A percentile compares a stretch with the other conserved stretches of the same genome.
phyloP scores from a whole-genome alignment of 1,140 invertebrate genomes.

The Halictus rubicundus region DNA sequence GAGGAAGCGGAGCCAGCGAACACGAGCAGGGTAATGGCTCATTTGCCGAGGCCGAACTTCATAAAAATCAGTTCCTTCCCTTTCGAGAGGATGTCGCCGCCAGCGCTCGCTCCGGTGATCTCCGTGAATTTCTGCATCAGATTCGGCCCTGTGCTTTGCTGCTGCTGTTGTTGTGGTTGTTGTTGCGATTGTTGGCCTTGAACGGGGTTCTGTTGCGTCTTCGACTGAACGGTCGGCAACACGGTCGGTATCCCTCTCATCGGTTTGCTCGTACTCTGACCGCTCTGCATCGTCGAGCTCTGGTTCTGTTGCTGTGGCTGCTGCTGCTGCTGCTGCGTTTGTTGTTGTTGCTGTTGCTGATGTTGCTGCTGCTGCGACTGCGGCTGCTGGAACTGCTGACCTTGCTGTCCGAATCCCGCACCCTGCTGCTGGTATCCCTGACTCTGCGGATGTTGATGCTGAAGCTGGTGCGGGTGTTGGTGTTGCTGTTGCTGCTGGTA shows the following conservation, averaged over 20 bases:
- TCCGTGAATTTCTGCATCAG: slow-evolving; percentile 91
- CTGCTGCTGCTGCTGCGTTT: no score
- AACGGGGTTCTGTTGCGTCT: slow-evolving; percentile 74
- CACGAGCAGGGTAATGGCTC: slow-evolving; percentile 59
- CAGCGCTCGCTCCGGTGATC: slow-evolving; percentile 87
- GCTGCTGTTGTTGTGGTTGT: slow-evolving; percentile 67
- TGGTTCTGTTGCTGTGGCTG: slow-evolving; percentile 67
- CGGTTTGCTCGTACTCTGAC: slow-evolving; percentile 71
- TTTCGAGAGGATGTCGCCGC: slow-evolving; percentile 92
- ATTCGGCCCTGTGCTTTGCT: slow-evolving; percentile 82
- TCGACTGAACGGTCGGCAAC: slow-evolving; percentile 81
- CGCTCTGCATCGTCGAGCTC: slow-evolving; percentile 55
- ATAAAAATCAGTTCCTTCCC: slow-evolving; percentile 95
- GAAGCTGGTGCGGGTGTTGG: slow-evolving; percentile 66
- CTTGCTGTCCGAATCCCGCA: no score
- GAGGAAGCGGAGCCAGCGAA: slow-evolving; percentile 40
- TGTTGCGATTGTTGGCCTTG: slow-evolving; percentile 67
- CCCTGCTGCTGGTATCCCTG: slow-evolving; percentile 71
- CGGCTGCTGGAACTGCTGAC: slow-evolving; percentile 72
- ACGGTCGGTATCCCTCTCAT: slow-evolving; percentile 83
- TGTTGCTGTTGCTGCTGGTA: slow-evolving; percentile 67
- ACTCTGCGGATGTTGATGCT: slow-evolving; percentile 41
- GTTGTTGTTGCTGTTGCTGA: no score
- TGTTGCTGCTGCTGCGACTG: slow-evolving; percentile 43
- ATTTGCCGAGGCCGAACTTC: slow-evolving; percentile 91